A percentile compares a stretch with the other conserved stretches of the same genome.
phyloP scores from a whole-genome alignment of 2,113 vertebrate genomes.

The Girardinichthys multiradiatus region DNA sequence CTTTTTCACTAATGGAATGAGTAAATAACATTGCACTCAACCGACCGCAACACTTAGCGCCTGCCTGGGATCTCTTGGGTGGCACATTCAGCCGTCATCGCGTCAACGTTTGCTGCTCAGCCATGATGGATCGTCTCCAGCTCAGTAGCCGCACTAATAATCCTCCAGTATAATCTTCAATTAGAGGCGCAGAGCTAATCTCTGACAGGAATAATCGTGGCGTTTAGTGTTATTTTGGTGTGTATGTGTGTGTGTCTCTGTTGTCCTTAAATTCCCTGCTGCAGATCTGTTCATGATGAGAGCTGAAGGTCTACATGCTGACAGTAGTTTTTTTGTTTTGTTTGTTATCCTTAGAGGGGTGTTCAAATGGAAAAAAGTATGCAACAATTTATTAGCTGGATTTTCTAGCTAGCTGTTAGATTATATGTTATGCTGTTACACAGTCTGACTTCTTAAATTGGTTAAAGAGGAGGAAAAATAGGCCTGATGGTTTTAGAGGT shows the following conservation, averaged over 20 bases:
- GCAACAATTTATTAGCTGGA: constrained; percentile 58
- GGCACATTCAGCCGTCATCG: constrained; percentile 43
- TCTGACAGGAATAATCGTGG: constrained; percentile 72
- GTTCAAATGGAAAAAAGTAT: constrained; percentile 52
- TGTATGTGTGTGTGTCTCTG: constrained; percentile 9
- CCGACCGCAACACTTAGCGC: constrained; percentile 31
- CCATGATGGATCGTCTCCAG: constrained; percentile 77
- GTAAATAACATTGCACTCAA: constrained; percentile 58
- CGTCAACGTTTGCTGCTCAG: constrained; percentile 48
- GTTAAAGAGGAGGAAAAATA: constrained; percentile 46
- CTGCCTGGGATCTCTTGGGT: constrained; percentile 33
- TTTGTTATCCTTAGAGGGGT: background rate
- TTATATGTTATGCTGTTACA: constrained; percentile 68
- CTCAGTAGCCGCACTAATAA: constrained; percentile 81
- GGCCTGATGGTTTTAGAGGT: constrained; percentile 59
- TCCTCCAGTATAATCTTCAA: constrained; percentile 83
- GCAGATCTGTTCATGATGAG: constrained; percentile 57
- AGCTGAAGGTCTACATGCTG: constrained; percentile 63
- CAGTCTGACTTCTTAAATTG: constrained; percentile 68
- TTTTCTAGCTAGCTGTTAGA: constrained; percentile 68
- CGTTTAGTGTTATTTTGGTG: constrained; percentile 63
- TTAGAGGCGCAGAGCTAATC: constrained; percentile 77
- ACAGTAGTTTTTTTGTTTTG: constrained; percentile 1
- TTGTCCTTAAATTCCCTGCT: constrained; percentile 31
- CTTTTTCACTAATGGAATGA: constrained; percentile 74